Conservation (phyloP, 2,113 vertebrate species). For the Corythornis cristatus region DNA sequence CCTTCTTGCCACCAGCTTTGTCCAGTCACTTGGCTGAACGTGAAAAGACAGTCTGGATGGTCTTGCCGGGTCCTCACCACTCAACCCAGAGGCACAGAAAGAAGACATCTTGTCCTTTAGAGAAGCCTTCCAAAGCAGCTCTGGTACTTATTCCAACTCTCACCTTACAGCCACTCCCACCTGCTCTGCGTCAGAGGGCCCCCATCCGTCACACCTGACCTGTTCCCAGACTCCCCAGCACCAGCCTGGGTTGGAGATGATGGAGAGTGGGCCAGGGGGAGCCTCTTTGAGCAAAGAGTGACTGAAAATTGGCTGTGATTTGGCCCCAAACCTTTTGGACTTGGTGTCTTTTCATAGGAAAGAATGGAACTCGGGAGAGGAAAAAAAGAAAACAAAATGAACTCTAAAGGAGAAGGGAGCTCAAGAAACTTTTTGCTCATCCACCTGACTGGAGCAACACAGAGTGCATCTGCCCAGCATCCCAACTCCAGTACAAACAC, state of each 20-base stretch:
- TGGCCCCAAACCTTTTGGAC: not conserved
- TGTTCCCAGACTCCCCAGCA: slow-evolving; percentile 44
- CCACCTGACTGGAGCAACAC: accelerated
- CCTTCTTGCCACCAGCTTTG: not conserved
- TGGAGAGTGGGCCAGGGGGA: not conserved
- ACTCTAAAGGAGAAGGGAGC: not conserved
- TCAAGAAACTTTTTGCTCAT: not conserved
- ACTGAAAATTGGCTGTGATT: not conserved
- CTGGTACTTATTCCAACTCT: slow-evolving; percentile 10
- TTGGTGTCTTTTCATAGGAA: accelerated
- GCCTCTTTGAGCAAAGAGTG: accelerated
- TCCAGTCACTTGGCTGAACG: not conserved
- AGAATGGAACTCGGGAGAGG: not conserved
- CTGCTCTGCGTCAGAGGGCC: slow-evolving; percentile 28
- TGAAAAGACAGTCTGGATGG: not conserved
- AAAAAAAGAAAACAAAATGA: not conserved
- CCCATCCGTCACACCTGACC: slow-evolving; percentile 38
- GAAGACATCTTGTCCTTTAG: slow-evolving; percentile 5
- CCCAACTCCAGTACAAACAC: accelerated
- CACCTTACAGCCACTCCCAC: slow-evolving; percentile 47
- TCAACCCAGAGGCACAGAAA: not conserved
- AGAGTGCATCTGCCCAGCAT: not conserved
- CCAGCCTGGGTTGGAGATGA: not conserved
- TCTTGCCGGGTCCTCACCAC: not conserved
- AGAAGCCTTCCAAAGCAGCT: slow-evolving; percentile 2